Evolutionary conservation across 2,888 invertebrate species (phyloP), one percentile per base, ranked within the genome.

Genomic region (Serrognathus titanus): DNA sequence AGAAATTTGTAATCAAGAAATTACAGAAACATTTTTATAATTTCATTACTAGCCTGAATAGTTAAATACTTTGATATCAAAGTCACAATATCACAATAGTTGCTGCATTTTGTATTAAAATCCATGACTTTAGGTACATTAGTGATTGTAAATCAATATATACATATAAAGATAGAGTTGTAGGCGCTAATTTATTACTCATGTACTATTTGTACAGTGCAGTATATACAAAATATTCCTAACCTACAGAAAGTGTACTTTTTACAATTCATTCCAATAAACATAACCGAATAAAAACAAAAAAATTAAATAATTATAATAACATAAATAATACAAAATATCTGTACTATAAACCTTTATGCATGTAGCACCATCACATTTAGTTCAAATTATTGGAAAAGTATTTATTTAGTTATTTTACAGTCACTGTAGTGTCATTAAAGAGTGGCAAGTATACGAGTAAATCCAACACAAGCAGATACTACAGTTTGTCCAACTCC

Each of bases 401-500:
- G 10, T n/a, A 45, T 35, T 31, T 43, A 55, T 55, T 58, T 41
- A 41, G 8, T 41, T 47, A 16, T 20, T 47, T 11, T 20, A 35
- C 6, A 36, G 6, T 31, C 36, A 36, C 36, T 48, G 11, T 35
- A 43, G 10, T 51, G 52, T 35, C 16, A 52, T 86, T 88, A 94
- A 72, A 95, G 84, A 55, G 96, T 96, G 51, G 96, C 96, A 70
- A 97, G 82, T 67, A 97, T 93, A 75, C 96, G 85, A 59, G 94
- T 94, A 75, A 94, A 95, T 57, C 96, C 96, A 70, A 97, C 87
- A 66, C 93, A 90, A 63, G 92, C 92, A 48, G 93, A 90, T 46
- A 94, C 80, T 61, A 93, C 82, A 53, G 97, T 97, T 79, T 96
- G 96, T 62, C 95, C 96, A 51, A 94, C 88, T 55, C 97, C 97